Conservation (phyloP, 2,888 invertebrate genomes). For the Limulus polyphemus region DNA sequence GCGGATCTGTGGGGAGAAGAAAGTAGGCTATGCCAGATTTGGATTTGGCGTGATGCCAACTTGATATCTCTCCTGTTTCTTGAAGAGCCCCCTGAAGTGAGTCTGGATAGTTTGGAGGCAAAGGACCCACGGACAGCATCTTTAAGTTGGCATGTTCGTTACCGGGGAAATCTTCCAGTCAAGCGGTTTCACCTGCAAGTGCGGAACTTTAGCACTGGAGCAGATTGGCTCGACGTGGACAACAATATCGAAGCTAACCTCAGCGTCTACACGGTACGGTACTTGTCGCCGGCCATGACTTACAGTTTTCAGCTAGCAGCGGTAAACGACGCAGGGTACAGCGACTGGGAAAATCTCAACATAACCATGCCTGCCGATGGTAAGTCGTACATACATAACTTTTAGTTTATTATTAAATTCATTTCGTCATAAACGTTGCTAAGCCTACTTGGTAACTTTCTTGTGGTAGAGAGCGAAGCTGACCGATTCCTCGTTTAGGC, state of each 20-base stretch:
- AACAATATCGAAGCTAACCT: slow-evolving; percentile 23
- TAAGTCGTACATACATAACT: slow-evolving; percentile 2
- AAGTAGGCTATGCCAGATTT: no score
- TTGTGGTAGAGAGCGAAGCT: no score
- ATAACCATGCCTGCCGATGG: slow-evolving; percentile 28
- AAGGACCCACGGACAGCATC: slow-evolving; percentile 23
- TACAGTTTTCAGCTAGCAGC: slow-evolving; percentile 27
- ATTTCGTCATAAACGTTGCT: no score
- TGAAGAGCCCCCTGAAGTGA: slow-evolving; percentile 23
- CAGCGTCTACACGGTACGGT: slow-evolving; percentile 21
- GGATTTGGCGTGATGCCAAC: no score
- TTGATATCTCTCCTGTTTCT: not conserved
- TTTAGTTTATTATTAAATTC: no score
- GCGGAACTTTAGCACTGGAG: slow-evolving; percentile 24
- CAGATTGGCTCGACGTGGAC: slow-evolving; percentile 25
- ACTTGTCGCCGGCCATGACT: slow-evolving; percentile 22
- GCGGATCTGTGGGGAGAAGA: no score
- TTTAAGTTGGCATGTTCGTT: slow-evolving; percentile 21
- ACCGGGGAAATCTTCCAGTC: slow-evolving; percentile 22
- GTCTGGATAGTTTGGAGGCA: slow-evolving; percentile 21
- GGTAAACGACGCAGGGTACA: slow-evolving; percentile 25
- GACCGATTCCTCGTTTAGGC: no score
- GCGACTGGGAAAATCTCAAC: slow-evolving; percentile 26
- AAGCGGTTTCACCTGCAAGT: slow-evolving; percentile 25
- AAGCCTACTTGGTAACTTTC: no score